phyloP scores from a whole-genome alignment of 2,797 vertebrate genomes.

The Oreortyx pictus region DNA sequence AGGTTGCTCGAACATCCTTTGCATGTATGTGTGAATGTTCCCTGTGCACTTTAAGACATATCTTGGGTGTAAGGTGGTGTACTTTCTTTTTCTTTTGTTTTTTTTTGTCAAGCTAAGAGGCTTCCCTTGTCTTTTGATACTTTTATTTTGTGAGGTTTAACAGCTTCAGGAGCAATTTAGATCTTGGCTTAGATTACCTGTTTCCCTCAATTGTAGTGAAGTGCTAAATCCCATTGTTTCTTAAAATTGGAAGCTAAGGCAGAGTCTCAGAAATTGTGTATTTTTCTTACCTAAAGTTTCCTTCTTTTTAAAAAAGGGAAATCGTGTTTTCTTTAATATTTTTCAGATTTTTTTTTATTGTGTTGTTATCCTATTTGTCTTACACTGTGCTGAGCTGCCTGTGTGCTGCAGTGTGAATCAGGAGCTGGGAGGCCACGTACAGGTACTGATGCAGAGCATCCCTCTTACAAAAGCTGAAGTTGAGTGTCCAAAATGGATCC shows the following conservation, averaged over 20 bases:
- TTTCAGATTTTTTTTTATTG: not conserved
- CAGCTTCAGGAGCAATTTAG: not conserved
- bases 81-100: not conserved
- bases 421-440: accelerated
- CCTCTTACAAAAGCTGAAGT: not conserved
- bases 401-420: not conserved
- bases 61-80: not conserved
- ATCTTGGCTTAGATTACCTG: not conserved
- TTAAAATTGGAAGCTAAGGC: not conserved
- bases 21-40: not conserved
- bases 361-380: not conserved
- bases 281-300: not conserved
- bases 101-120: not conserved
- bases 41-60: not conserved
- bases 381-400: not conserved
- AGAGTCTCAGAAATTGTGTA: not conserved
- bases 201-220: not conserved
- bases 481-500: not conserved
- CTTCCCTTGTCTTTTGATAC: not conserved
- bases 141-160: not conserved
- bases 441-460: not conserved
- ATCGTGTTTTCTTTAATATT: not conserved
- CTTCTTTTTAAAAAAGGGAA: not conserved
- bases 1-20: not conserved
- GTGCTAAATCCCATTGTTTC: slow-evolving; percentile 6